Evolutionary conservation across 2,797 vertebrate species (phyloP), one percentile per base, ranked within the genome.

Genomic region (Pangasius larnaudii): DNA sequence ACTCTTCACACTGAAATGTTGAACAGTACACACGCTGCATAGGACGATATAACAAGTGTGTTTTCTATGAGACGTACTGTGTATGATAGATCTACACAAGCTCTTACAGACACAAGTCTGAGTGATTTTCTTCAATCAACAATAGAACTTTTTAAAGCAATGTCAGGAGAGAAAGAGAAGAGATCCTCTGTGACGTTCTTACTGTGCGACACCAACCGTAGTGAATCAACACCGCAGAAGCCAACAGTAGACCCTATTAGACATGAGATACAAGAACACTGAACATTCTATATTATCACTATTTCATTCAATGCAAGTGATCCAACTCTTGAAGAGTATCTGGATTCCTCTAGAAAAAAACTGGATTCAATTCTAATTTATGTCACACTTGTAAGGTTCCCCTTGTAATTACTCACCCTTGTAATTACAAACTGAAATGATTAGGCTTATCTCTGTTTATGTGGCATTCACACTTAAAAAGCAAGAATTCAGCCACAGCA

Each of bases 11-110:
- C 67, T 79, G 36, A 33, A 84, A 33, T 30, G 63, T 58, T 63
- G 67, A 65, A 85, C 46, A 30, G 84, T 24, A 81, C 74, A 85
- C 65, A 42, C 82, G 61, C 56, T 69, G n/a, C 71, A 42, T 77
- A 56, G 16, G 59, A 59, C 19, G 18, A 39, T 33, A 67, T 51
- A 63, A 74, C 67, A 36, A 24, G 49, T 42, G 71, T 30, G 78
- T 86, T 86, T 71, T 65, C 77, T 49, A 33, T 24, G 13, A 36
- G 5, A 58, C 5, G 19, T 61, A 61, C 18, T 5, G 22, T n/a
- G 24, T 74, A 27, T 59, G 27, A 36, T 61, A 33, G 19, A 72
- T 39, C 5, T 24, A 27, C 13, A 59, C 24, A 58, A 3, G 53
- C 58, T n/a, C 36, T 59, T 75, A 61, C 1, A n/a, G 27, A 85